Evolutionary conservation across 2,888 invertebrate genomes (phyloP).

Genomic region (Crepidodera aurea): DNA sequence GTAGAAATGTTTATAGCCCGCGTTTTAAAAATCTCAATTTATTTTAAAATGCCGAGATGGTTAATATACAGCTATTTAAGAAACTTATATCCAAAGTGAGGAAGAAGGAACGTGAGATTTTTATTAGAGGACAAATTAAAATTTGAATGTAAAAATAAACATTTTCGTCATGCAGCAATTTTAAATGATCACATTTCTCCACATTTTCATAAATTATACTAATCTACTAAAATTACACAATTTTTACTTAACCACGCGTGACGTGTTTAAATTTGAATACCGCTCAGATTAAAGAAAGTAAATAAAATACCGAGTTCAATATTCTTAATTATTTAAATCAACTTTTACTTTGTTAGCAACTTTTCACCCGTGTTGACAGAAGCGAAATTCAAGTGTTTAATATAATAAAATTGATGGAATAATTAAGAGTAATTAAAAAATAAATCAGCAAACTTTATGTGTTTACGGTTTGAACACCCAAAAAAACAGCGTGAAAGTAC

Average conservation of each 20-base stretch:
- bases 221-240: neutral
- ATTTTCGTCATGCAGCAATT: no score
- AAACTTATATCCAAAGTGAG: no score
- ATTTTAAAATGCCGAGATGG: no score
- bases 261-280: neutral
- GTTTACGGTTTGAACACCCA: neutral
- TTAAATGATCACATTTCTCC: no score
- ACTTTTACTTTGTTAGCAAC: slow-evolving; percentile 3
- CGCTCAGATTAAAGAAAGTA: slow-evolving; percentile 1
- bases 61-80: no score
- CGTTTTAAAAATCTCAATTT: no score
- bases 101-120: no score
- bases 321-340: slow-evolving; percentile 1
- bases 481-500: slow-evolving; percentile 10
- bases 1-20: no score
- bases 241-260: neutral
- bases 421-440: slow-evolving; percentile 3
- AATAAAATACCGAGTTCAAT: slow-evolving; percentile 1
- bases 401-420: slow-evolving; percentile 5
- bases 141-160: no score
- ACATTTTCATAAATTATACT: no score
- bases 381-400: neutral
- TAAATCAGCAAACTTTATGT: neutral
- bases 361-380: slow-evolving; percentile 1
- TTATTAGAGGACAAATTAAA: no score